These are phyloP conservation scores for Paratilapia polleni DNA, from an alignment of 2,113 vertebrate species.

Conservation along the genomic window DNA sequence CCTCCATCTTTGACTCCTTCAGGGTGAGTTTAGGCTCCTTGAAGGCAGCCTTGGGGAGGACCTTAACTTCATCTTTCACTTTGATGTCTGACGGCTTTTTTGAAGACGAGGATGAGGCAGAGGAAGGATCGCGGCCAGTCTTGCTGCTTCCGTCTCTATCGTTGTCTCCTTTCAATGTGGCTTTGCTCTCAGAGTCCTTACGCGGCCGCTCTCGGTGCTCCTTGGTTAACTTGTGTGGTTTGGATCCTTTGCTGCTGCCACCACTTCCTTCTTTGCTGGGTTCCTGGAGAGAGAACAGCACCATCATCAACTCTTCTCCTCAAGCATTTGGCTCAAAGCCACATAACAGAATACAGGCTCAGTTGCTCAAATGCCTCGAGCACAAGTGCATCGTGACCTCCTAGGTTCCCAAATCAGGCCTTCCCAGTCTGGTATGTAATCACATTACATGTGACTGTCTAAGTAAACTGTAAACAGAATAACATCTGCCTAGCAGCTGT, in stretches of 20 bases:
- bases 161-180: slow-evolving; percentile 81
- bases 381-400: neutral
- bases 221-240: slow-evolving; percentile 94
- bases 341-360: neutral
- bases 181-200: slow-evolving; percentile 97
- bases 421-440: neutral
- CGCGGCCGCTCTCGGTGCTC: slow-evolving; percentile 93
- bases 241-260: slow-evolving; percentile 86
- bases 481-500: neutral
- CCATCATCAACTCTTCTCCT: neutral
- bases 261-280: slow-evolving; percentile 82
- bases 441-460: neutral
- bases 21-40: slow-evolving; percentile 97
- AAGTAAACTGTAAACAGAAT: neutral
- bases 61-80: slow-evolving; percentile 92
- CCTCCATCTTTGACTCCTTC: slow-evolving; percentile 96
- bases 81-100: slow-evolving; percentile 92
- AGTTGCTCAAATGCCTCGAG: neutral
- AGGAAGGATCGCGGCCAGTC: slow-evolving; percentile 73
- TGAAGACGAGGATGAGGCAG: slow-evolving; percentile 77
- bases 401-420: neutral
- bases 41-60: slow-evolving; percentile 92
- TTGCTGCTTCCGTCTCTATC: slow-evolving; percentile 87
- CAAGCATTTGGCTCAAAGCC: neutral
- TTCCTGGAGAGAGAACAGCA: slow-evolving; percentile 65